Conservation (phyloP, 2,113 vertebrate species). For the Ameiurus melas region DNA sequence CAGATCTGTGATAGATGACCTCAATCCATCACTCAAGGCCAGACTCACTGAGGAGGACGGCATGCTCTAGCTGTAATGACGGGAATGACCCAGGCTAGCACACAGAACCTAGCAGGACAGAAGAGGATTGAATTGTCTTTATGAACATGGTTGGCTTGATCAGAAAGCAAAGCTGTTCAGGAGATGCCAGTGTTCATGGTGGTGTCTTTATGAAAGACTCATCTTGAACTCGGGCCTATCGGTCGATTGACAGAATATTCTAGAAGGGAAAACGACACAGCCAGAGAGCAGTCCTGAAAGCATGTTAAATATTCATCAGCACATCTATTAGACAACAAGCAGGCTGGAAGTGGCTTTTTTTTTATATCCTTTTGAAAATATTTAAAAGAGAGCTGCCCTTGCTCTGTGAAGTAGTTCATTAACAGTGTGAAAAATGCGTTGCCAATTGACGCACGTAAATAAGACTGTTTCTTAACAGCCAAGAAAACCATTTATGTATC, state of each 20-base stretch:
- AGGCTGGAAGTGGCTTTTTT: neutral
- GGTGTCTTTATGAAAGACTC: neutral
- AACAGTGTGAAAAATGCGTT: neutral
- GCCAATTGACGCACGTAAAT: neutral
- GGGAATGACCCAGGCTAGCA: slow-evolving; percentile 23
- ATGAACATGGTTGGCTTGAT: neutral
- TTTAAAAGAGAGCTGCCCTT: neutral
- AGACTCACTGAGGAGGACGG: slow-evolving; percentile 16
- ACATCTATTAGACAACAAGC: neutral
- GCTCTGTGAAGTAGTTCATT: neutral
- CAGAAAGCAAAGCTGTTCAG: neutral
- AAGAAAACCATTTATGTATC: neutral
- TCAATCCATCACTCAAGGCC: slow-evolving; percentile 41
- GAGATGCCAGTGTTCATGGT: neutral
- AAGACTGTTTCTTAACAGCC: neutral
- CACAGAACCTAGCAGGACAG: neutral
- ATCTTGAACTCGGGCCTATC: neutral
- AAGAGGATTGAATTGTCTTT: slow-evolving; percentile 9
- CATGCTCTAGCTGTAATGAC: slow-evolving; percentile 24
- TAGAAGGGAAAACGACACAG: neutral
- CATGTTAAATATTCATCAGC: neutral
- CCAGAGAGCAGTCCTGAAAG: no score
- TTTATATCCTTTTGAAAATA: neutral
- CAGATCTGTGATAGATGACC: slow-evolving; percentile 26
- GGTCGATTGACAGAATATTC: neutral